Evolutionary conservation across 2,888 invertebrate species (phyloP), one percentile per base, ranked within the genome.

Genomic region (Drosophila mimetica): DNA sequence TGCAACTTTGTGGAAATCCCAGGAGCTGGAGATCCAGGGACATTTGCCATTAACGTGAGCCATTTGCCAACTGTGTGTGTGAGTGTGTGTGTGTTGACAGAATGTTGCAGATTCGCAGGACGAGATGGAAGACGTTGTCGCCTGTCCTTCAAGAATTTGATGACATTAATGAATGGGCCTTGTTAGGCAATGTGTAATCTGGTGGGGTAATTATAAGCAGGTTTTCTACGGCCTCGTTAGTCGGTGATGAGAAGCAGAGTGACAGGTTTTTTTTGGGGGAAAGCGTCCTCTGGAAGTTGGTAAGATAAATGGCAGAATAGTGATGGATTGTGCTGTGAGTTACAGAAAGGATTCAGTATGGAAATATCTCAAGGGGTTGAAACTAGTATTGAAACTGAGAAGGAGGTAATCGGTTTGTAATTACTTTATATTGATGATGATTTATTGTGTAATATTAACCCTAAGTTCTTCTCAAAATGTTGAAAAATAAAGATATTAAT

Each of bases 131-230:
- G 67, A 74, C 60, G 53, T 71, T 84, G 65, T 50, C 73, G 88
- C 61, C 74, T 73, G 64, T 64, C 42, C 64, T 52, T 82, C 70
- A 63, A 48, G 73, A 53, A 46, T 87, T 79, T 79, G 77, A 79
- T 88, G 81, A 67, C 81, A 86, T 85, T 81, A 81, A 87, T 88
- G 81, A 81, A 81, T 81, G 81, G 77, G 88, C 79, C 88, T 86
- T 86, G 81, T 87, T 80, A 70, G 83, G 76, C 61, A 69, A 76
- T 82, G 86, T 86, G 88, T 81, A 81, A 81, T 87, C 88, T 82
- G 73, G 74, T 53, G 67, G 88, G 88, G 88, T 81, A 81, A 81
- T 81, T 81, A 81, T 86, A 76, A 76, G 61, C 83, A 79, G 79
- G 71, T 77, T 77, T 77, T 70, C 42, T 47, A 30, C 47, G 47